Percentiles rank a stretch among this genome's conserved stretches.
Evolutionary conservation across 2,113 vertebrate genomes (phyloP).

Genomic region (Bos indicus): DNA sequence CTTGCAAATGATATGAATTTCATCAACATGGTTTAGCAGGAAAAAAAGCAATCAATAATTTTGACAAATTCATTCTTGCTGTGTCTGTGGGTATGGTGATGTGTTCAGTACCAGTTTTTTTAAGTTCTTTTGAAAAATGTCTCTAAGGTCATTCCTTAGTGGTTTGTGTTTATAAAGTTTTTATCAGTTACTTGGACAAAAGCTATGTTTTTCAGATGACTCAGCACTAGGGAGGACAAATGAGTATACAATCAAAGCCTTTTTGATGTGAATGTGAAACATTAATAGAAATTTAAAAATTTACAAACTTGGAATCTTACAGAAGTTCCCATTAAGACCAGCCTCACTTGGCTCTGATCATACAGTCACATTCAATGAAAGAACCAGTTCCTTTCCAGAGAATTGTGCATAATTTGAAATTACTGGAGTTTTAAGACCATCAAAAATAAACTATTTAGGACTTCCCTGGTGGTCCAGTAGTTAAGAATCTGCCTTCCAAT

Average conservation of each 20-base stretch:
- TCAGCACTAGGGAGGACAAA: neutral
- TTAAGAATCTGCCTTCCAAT: neutral
- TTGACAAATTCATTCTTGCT: neutral
- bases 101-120: neutral
- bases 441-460: neutral
- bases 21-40: neutral
- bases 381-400: neutral
- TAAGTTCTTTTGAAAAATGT: neutral
- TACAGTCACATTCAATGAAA: neutral
- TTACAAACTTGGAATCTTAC: neutral
- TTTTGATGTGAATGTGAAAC: neutral
- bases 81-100: neutral
- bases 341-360: neutral
- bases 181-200: neutral
- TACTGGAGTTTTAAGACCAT: neutral
- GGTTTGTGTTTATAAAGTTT: neutral
- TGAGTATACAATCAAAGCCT: neutral
- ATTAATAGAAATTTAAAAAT: neutral
- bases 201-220: neutral
- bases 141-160: neutral
- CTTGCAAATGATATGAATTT: neutral
- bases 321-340: neutral
- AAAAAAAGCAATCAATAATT: neutral
- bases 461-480: neutral
- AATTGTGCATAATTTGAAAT: neutral